phyloP scores from a whole-genome alignment of 2,888 invertebrate genomes.

The Drosophila conformis region DNA sequence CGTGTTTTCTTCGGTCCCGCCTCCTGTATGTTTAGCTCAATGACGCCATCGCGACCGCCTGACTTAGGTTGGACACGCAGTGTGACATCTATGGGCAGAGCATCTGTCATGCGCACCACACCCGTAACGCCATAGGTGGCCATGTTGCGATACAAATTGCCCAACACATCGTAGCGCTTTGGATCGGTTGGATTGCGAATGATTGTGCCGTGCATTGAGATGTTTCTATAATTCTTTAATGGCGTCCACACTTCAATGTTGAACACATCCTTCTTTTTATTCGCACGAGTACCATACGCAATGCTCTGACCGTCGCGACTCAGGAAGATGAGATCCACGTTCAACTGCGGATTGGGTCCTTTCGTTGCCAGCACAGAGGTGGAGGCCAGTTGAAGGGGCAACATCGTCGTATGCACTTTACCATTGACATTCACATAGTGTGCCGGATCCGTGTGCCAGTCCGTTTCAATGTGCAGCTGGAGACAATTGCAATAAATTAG shows the following conservation, averaged over 20 bases:
- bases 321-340: constrained; percentile 77
- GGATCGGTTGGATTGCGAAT: constrained; percentile 55
- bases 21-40: constrained; percentile 80
- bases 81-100: constrained; percentile 84
- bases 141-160: constrained; percentile 85
- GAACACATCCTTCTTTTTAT: constrained; percentile 80
- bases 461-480: constrained; percentile 78
- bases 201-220: constrained; percentile 83
- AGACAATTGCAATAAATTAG: background rate
- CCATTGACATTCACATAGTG: constrained; percentile 85
- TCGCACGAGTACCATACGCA: constrained; percentile 81
- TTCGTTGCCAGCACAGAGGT: constrained; percentile 76
- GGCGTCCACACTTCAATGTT: constrained; percentile 84
- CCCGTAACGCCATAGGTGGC: constrained; percentile 85
- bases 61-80: constrained; percentile 85
- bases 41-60: constrained; percentile 83
- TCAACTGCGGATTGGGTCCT: constrained; percentile 73
- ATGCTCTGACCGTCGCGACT: constrained; percentile 73
- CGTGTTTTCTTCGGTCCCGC: constrained; percentile 72
- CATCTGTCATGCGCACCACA: constrained; percentile 82
- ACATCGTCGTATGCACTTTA: constrained; percentile 80
- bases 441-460: constrained; percentile 86
- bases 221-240: constrained; percentile 81
- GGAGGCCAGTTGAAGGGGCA: constrained; percentile 80
- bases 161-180: constrained; percentile 82